These are phyloP conservation scores for Sipha maydis DNA, from an alignment of 2,888 invertebrate species.

Conservation along the genomic window DNA sequence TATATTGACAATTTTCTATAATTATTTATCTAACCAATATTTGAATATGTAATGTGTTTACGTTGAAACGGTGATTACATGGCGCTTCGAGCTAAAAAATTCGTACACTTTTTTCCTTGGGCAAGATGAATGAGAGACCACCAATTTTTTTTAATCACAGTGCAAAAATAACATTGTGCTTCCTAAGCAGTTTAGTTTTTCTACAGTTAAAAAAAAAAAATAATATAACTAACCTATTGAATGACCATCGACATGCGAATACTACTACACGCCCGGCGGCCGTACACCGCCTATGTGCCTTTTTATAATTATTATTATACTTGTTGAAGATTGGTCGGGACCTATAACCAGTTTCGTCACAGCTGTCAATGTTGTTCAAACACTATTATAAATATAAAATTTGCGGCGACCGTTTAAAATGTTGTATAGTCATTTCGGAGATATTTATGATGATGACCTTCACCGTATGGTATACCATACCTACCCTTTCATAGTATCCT, in stretches of 20 bases:
- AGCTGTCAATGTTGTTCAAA: slow-evolving; percentile 60
- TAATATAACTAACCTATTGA: slow-evolving; percentile 32
- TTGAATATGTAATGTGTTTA: slow-evolving; percentile 36
- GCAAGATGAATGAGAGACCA: slow-evolving; percentile 36
- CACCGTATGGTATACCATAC: not conserved
- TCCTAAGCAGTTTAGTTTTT: slow-evolving; percentile 15
- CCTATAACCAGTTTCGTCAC: slow-evolving; percentile 59
- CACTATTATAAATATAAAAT: slow-evolving; percentile 52
- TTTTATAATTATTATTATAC: slow-evolving; percentile 53
- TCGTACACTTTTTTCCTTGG: not conserved
- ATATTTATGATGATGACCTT: slow-evolving; percentile 54
- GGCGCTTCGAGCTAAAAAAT: slow-evolving; percentile 51
- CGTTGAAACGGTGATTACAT: slow-evolving; percentile 52
- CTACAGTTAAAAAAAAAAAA: slow-evolving; percentile 22
- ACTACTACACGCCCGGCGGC: slow-evolving; percentile 41
- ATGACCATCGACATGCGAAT: slow-evolving; percentile 46
- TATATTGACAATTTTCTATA: slow-evolving; percentile 27
- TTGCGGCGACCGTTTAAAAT: slow-evolving; percentile 48
- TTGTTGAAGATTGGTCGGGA: slow-evolving; percentile 39
- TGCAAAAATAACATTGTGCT: slow-evolving; percentile 31
- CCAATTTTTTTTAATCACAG: slow-evolving; percentile 20
- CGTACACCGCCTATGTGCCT: slow-evolving; percentile 16
- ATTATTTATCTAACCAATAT: slow-evolving; percentile 41
- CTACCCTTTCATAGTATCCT: slow-evolving; percentile 10
- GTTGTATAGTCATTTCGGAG: slow-evolving; percentile 54